Evolutionary conservation across 2,797 vertebrate genomes (phyloP), one percentile per base, ranked within the genome.

Genomic region (Astyanax mexicanus): DNA sequence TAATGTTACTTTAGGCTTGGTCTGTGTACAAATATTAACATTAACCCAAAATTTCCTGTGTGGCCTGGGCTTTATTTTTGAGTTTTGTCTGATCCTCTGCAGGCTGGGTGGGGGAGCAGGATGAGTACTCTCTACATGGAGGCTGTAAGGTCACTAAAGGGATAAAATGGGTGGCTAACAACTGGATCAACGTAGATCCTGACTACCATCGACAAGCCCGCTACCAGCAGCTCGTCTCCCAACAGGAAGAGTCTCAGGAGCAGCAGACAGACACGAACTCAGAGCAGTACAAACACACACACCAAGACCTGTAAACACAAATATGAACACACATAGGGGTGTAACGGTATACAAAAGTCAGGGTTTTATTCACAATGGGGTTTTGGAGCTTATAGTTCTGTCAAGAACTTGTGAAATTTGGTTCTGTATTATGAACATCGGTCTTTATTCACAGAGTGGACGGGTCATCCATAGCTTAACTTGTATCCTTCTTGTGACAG

Each of bases 41-140:
- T 38, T 7, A 38, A 44, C 10, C 45, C 3, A 47, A 5, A 8
- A 17, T 32, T 2, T 2, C 29, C 29, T 32, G 1, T 29, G 25
- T 7, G 32, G 2, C 5, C 52, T n/a, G 35, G 62, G 35, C 51
- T n/a, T 25, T 11, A 25, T 11, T 25, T 57, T 29, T 19, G 11
- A 4, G 35, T 60, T 9, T 9, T 10, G 9, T 42, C 19, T 62
- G 12, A 6, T 27, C 35, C 42, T 44, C 55, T 77, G 64, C 62
- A 99, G 98, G 98, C 57, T 99, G 98, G 97, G 96, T 99, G 5
- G 98, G 97, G n/a, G 97, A 99, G 82, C 91, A 98, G 90, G 98
- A 99, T 0, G 96, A 99, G 87, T 99, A 98, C 0, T 95, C 97
- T 3, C 88, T 99, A 83, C 98, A 99, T 0, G 98, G 98, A 10